Evolutionary conservation across 2,113 vertebrate genomes (phyloP), one percentile per base, ranked within the genome.

Genomic region (Sylvilagus bachmani): DNA sequence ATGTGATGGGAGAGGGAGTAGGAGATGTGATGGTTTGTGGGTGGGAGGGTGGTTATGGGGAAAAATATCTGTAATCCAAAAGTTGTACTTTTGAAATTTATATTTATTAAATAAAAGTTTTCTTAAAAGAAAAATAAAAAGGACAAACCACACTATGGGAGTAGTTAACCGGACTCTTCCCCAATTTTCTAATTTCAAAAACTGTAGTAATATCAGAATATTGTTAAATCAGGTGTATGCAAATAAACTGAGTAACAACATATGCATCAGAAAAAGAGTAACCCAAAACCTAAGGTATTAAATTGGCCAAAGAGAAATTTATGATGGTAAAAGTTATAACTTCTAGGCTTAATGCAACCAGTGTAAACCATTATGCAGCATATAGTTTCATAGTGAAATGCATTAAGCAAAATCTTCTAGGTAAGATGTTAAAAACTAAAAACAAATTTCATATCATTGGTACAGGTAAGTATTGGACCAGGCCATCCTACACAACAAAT

Each of bases 321-420:
- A 38, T 84, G 69, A 81, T 73, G 13, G 19, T 86, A n/a, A 82
- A 91, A 69, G 29, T 49, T 84, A 31, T 53, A 93, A 81, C 44
- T 13, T 12, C 3, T 77, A 77, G 75, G 22, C 12, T 38, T 78
- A 71, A 67, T 95, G 75, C 95, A 95, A 92, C 12, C 19, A 86
- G 7, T 53, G 21, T 62, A 86, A 93, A 13, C 44, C 44, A 58
- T 62, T 67, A 69, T 25, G 31, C 7, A 90, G n/a, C 2, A 74
- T 89, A 69, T 5, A 89, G 16, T 24, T 80, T 44, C 84, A 10
- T 21, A 71, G 31, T 82, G 2, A 93, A 89, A 78, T 49, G 53
- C 11, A 55, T 79, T 86, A 67, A 93, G 36, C 8, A 86, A 81
- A 64, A 62, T 19, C n/a, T n/a, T n/a, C 58, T 58, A 77, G 3